Evolutionary conservation across 2,888 invertebrate species (phyloP), one percentile per base, ranked within the genome.

Genomic region (Lasioglossum malachurum): DNA sequence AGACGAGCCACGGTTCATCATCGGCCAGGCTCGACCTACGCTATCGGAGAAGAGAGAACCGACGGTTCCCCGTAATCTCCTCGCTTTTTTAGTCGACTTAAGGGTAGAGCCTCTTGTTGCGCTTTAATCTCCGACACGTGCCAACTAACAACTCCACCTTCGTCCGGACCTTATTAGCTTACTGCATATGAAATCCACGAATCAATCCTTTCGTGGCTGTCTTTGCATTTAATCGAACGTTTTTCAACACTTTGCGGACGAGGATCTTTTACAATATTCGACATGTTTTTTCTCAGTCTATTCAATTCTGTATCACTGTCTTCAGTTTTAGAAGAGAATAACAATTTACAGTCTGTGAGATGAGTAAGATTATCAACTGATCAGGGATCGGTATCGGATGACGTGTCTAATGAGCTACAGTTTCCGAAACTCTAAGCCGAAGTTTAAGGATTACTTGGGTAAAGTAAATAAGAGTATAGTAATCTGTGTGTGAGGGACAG

Each of bases 1-100:
- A 86, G 71, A 81, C 72, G 73, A 89, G 77, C 78, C 80, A 67
- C 82, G 79, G 84, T 87, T 91, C 90, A 88, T 91, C 91, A 88
- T 91, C 82, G 67, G 69, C 72, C 77, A 69, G 75, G 64, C 74
- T 81, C 88, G 91, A 83, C 91, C 90, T 85, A 91, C 88, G 91
- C 87, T 82, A 86, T 88, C 80, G 69, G 57, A 35, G 60, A 64
- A 72, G 71, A 69, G 71, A 85, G 82, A 78, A 69, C 57, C 75
- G 75, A 31, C 60, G 78, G 41, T 72, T 76, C 88, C 31, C 35
- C 82, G 81, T 88, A 84, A 90, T 85, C 86, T 84, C 81, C 35
- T 64, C 71, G 60, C 71, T 84, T 90, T 89, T 80, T 87, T 80
- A 69, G 46, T 35, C 76, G 69, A 46, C 78, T 74, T 73, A 74